Percentiles rank a stretch among this genome's conserved stretches.
Evolutionary conservation across 2,113 vertebrate species (phyloP).

Genomic region (Bombycilla garrulus): DNA sequence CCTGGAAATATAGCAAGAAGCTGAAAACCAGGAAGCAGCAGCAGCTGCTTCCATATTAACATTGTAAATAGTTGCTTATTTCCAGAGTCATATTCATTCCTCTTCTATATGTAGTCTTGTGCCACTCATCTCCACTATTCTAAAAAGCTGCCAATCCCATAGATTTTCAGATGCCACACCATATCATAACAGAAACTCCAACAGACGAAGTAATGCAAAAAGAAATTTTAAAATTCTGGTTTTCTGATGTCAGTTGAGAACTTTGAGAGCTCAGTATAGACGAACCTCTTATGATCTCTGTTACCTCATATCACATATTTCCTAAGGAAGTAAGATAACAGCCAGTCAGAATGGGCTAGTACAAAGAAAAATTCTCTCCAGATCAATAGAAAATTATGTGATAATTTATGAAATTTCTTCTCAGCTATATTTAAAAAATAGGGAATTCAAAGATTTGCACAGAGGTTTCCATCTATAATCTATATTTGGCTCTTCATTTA

Average conservation of each 20-base stretch:
- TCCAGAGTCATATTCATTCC: background rate
- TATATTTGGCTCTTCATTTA: background rate
- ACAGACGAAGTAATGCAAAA: background rate
- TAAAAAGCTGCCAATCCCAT: background rate
- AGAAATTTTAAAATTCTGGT: background rate
- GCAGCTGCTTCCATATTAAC: background rate
- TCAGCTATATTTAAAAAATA: background rate
- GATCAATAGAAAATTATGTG: background rate
- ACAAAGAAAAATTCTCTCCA: background rate
- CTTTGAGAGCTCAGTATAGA: background rate
- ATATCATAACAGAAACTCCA: background rate
- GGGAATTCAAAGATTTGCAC: background rate
- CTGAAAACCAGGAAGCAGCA: background rate
- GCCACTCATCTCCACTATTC: background rate
- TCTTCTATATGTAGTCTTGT: background rate
- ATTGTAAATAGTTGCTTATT: background rate
- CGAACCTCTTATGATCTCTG: background rate
- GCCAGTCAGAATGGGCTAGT: background rate
- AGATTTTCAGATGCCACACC: background rate
- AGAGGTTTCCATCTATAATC: background rate
- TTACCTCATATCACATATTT: fast-evolving
- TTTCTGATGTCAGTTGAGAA: background rate
- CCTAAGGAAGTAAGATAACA: background rate
- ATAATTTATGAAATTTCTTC: background rate
- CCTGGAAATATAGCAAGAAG: background rate